A percentile compares a stretch with the other conserved stretches of the same genome.
Evolutionary conservation across 2,113 vertebrate species (phyloP).

Genomic region (Lophochroa leadbeateri): DNA sequence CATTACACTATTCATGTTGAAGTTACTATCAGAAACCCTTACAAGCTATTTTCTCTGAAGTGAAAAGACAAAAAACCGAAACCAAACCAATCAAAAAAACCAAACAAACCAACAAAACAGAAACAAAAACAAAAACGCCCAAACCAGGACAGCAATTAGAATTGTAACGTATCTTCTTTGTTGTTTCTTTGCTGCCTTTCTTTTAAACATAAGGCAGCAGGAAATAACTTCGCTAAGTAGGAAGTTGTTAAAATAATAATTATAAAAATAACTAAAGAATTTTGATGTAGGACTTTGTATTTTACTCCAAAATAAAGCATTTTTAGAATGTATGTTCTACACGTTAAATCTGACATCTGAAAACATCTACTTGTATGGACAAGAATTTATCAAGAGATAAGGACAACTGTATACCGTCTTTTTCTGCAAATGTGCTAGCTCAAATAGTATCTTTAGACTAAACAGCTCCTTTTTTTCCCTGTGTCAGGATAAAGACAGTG

Average conservation of each 20-base stretch:
- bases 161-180: not conserved
- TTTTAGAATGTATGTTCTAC: not conserved
- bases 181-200: not conserved
- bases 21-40: not conserved
- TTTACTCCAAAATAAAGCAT: not conserved
- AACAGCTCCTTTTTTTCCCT: not conserved
- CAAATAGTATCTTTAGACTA: not conserved
- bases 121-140: not conserved
- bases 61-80: not conserved
- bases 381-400: not conserved
- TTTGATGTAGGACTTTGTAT: too few species aligned
- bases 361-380: not conserved
- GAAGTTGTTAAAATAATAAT: too few species aligned
- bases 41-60: not conserved
- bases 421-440: not conserved
- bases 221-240: not conserved
- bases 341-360: not conserved
- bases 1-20: not conserved
- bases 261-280: too few species aligned
- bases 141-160: not conserved
- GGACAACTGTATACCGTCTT: not conserved
- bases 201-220: not conserved
- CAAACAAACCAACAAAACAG: not conserved
- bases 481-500: not conserved
- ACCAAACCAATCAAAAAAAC: not conserved